These are phyloP conservation scores for Drosophila busckii DNA, from an alignment of 1,140 invertebrate species.

Conservation along the genomic window DNA sequence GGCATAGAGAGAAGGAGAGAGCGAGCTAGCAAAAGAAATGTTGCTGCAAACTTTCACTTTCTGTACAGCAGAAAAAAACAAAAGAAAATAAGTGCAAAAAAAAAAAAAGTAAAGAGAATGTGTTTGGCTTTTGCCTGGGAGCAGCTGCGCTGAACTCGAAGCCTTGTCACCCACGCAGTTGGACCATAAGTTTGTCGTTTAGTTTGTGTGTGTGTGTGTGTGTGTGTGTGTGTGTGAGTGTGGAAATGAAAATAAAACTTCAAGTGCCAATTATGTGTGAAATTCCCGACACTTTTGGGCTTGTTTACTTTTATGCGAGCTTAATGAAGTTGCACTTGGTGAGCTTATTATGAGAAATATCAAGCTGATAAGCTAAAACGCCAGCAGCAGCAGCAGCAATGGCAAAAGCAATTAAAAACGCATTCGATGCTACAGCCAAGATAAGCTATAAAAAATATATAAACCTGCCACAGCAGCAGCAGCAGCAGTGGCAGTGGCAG, in stretches of 20 bases:
- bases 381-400: conserved; percentile 10
- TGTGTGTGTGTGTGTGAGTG: conserved; percentile 4
- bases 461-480: neutral
- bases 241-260: conserved; percentile 72
- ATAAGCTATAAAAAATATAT: conserved; percentile 25
- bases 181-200: conserved; percentile 71
- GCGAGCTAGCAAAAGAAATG: conserved; percentile 52
- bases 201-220: conserved; percentile 28
- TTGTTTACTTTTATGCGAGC: conserved; percentile 72
- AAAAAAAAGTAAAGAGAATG: conserved; percentile 21
- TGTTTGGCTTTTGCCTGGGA: conserved; percentile 33
- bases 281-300: conserved; percentile 73
- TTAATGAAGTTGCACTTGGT: conserved; percentile 65
- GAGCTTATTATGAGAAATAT: conserved; percentile 19
- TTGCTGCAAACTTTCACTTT: conserved; percentile 73
- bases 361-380: conserved; percentile 8
- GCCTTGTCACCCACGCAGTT: conserved; percentile 24
- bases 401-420: conserved; percentile 70
- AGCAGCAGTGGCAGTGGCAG: conserved; percentile 13
- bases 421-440: conserved; percentile 56
- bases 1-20: conserved; percentile 8
- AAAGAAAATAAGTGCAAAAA: conserved; percentile 15
- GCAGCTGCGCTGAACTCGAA: conserved; percentile 51
- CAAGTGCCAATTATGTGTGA: conserved; percentile 76
- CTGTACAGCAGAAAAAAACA: conserved; percentile 33